Evolutionary conservation across 2,797 vertebrate genomes (phyloP).

Genomic region (Alfaro cultratus): DNA sequence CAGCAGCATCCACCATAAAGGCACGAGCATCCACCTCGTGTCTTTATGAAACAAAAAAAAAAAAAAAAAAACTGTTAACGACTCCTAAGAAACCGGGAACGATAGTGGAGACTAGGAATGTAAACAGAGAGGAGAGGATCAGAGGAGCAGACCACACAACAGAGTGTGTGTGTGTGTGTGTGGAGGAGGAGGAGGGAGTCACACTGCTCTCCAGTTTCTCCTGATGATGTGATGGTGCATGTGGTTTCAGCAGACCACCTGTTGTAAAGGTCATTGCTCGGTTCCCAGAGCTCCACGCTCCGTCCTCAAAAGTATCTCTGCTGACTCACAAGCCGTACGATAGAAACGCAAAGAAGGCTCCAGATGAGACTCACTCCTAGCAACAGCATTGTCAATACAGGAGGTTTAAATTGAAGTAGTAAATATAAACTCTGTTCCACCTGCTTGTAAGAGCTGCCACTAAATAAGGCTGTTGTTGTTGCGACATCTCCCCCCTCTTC

Average conservation of each 20-base stretch:
- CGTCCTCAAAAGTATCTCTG: conserved; percentile 24
- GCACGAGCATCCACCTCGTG: no score
- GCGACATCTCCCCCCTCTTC: no score
- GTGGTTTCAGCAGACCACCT: conserved; percentile 68
- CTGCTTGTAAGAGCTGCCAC: conserved; percentile 2
- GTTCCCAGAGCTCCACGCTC: conserved; percentile 43
- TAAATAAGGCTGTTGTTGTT: no score
- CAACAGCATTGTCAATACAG: background rate
- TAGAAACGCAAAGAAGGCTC: conserved; percentile 21
- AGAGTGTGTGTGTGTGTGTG: no score
- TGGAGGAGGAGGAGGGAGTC: conserved; percentile 31
- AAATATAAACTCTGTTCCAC: background rate
- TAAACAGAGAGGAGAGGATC: conserved; percentile 63
- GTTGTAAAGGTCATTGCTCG: conserved; percentile 58
- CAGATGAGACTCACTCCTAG: conserved; percentile 1
- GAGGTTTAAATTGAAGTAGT: background rate
- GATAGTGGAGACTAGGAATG: conserved; percentile 55
- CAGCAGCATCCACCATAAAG: conserved; percentile 42
- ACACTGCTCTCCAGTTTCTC: conserved; percentile 45
- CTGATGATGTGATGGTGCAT: conserved; percentile 41
- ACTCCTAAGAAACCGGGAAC: conserved; percentile 55
- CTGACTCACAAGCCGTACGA: conserved; percentile 41
- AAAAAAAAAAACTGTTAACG: conserved; percentile 37
- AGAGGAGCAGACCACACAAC: conserved; percentile 71
- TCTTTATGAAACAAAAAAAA: conserved; percentile 25